These are phyloP conservation scores for Halyomorpha halys DNA, from an alignment of 1,140 invertebrate genomes.

Conservation along the genomic window DNA sequence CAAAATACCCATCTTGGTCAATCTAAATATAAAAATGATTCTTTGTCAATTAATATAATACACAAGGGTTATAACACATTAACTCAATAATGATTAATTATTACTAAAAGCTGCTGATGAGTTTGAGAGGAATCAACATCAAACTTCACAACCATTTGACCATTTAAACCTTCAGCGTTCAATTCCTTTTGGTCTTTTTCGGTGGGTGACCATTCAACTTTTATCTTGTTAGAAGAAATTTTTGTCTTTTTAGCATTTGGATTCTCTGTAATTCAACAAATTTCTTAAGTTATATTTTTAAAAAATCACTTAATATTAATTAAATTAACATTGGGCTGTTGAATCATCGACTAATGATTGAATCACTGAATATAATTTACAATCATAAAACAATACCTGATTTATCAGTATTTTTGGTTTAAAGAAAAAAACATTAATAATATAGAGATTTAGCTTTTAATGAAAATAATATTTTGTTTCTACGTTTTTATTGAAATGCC, in stretches of 20 bases:
- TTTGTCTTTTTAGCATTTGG: conserved; percentile 15
- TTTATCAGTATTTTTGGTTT: too few relatives aligned
- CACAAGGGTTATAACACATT: background rate
- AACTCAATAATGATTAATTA: conserved; percentile 14
- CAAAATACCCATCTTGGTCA: conserved; percentile 61
- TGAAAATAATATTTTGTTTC: too few relatives aligned
- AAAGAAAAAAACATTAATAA: too few relatives aligned
- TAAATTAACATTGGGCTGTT: too few relatives aligned
- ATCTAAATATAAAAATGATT: conserved; percentile 38
- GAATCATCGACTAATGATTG: too few relatives aligned
- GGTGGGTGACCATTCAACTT: conserved; percentile 30
- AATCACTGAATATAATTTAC: too few relatives aligned
- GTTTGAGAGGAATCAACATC: conserved; percentile 43
- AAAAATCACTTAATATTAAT: too few relatives aligned
- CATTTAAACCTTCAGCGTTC: conserved; percentile 41
- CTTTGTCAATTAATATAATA: background rate
- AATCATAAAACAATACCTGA: too few relatives aligned
- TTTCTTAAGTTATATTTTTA: too few relatives aligned
- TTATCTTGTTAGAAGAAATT: conserved; percentile 18
- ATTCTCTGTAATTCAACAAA: conserved; percentile 33
- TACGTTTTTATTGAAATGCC: too few relatives aligned
- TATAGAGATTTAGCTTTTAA: too few relatives aligned
- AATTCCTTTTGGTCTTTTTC: conserved; percentile 38
- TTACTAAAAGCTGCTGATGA: conserved; percentile 46
- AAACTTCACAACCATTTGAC: conserved; percentile 53